Base-by-base conservation (phyloP, 2,888 invertebrate genomes). In the Frankliniella fusca region DNA sequence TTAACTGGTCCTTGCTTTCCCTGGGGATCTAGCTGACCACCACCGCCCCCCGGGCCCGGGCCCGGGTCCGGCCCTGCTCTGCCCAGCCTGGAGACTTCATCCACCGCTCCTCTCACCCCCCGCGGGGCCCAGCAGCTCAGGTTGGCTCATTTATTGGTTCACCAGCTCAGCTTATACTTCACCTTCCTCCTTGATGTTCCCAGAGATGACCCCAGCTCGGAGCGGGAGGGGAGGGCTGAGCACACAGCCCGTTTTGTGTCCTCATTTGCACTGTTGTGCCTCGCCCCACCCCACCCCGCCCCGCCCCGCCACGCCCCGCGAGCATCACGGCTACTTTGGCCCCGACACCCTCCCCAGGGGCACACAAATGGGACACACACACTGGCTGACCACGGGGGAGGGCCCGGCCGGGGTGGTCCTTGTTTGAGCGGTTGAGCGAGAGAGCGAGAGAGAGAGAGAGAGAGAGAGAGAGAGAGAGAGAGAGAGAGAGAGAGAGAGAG, bases 231-330 rank as follows among this genome's bases (percentile, higher is more conserved):
- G 54, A 5, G 38, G 38, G 38, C 38, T 38, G 38, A 38, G 38
- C 38, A 38, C 38, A 38, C 38, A 38, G 38, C 54, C 61, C 7
- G 15, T n/a, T 61, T n/a, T 18, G 61, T 61, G 61, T 61, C 61
- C 61, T 61, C 61, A 61, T 61, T 61, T 61, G 61, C 61, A 61
- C 61, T 61, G 61, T 61, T 61, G 61, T 61, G 61, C 61, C n/a
- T 5, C 38, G 38, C 38, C 38, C 38, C 38, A 5, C 3, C 38
- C 38, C 38, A 5, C 38, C 38, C 38, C 38, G 38, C 3, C 38
- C 38, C 38, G 38, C 38, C 38, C 54, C 54, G 15, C 15, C 54
- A 2, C 11, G 54, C 54, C 54, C 54, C 54, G 54, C 54, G 54
- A 54, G 54, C 70, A n/a, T 23, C 23, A 23, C 70, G 23, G 70